A percentile compares a stretch with the other conserved stretches of the same genome.
Conservation (phyloP, 2,797 vertebrate genomes). For the Salarias fasciatus region DNA sequence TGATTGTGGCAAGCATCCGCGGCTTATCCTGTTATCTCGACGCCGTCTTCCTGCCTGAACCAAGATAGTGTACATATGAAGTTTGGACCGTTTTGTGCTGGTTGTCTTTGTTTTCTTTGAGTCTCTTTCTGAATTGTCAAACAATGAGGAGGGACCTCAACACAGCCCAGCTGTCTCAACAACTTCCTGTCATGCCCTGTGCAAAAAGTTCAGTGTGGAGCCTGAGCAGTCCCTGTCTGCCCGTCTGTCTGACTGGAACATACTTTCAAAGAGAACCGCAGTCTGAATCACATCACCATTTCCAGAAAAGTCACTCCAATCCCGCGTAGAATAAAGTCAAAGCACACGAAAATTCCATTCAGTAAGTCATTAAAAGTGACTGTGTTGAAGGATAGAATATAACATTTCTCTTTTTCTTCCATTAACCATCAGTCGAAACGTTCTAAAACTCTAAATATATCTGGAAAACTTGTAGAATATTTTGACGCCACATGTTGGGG, state of each 20-base stretch:
- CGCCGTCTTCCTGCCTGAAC: conserved; percentile 51
- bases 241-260: neutral
- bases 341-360: neutral
- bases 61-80: conserved; percentile 45
- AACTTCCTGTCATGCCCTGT: conserved; percentile 63
- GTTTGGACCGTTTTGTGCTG: conserved; percentile 49
- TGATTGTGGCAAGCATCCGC: conserved; percentile 51
- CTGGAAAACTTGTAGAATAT: neutral
- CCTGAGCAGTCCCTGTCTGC: conserved; percentile 13
- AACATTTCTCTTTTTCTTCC: neutral
- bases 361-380: neutral
- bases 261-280: neutral
- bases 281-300: conserved; percentile 1
- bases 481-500: neutral
- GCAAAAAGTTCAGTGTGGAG: conserved; percentile 47
- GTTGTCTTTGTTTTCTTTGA: conserved; percentile 50
- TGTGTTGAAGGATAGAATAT: neutral
- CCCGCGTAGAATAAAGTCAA: conserved; percentile 1
- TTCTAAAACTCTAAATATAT: neutral
- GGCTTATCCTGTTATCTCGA: conserved; percentile 63
- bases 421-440: neutral
- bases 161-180: conserved; percentile 63
- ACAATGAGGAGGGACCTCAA: conserved; percentile 66
- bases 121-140: conserved; percentile 53
- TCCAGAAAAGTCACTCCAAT: neutral